These are phyloP conservation scores for Passer domesticus DNA, from an alignment of 2,113 vertebrate genomes.

Conservation along the genomic window DNA sequence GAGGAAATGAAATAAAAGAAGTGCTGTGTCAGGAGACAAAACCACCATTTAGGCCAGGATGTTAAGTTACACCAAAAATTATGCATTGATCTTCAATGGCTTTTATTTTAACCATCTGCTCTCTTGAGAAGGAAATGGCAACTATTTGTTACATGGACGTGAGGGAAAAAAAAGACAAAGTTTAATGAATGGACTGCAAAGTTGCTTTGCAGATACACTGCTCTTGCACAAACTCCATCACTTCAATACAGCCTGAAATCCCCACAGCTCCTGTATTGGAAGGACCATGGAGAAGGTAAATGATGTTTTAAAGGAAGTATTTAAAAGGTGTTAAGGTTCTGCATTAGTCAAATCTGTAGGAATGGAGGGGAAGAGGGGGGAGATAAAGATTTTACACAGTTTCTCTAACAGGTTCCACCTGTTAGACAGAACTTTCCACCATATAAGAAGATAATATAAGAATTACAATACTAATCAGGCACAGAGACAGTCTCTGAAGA, in stretches of 20 bases:
- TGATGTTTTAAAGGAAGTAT: not conserved
- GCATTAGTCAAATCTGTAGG: not conserved
- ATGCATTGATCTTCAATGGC: not conserved
- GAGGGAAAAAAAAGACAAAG: not conserved
- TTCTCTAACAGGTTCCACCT: not conserved
- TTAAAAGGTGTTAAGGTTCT: not conserved
- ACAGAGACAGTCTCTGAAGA: not conserved
- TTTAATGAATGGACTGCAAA: not conserved
- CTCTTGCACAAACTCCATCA: not conserved
- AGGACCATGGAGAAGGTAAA: not conserved
- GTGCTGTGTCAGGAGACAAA: constrained; percentile 1
- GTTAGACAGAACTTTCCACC: not conserved
- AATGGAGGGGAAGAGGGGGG: accelerated
- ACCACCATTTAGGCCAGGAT: not conserved
- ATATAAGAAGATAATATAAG: not conserved
- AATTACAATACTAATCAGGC: not conserved
- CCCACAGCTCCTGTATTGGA: not conserved
- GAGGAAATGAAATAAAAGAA: constrained; percentile 28
- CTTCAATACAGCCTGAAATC: not conserved
- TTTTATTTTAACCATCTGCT: not conserved
- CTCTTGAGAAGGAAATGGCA: not conserved
- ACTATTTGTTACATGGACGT: not conserved
- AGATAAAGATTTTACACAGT: not conserved
- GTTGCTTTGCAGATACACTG: not conserved
- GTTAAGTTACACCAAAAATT: not conserved